Conservation (phyloP, 2,113 vertebrate genomes). For the Lophura nycthemera region DNA sequence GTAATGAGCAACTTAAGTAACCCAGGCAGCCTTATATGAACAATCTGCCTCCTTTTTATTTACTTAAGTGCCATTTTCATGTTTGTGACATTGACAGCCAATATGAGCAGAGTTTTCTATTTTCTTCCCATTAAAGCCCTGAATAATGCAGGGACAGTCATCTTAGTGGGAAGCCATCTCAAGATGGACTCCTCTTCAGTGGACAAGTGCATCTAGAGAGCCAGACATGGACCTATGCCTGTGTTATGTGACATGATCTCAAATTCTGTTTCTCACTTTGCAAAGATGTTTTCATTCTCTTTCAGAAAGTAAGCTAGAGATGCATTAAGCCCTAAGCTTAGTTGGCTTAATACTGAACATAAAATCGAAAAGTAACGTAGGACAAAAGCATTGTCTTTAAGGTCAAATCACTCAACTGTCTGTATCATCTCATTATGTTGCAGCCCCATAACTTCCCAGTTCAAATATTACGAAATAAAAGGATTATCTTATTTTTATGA, state of each 20-base stretch:
- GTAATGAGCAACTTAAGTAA: background rate
- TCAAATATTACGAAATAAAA: constrained; percentile 64
- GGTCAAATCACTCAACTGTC: background rate
- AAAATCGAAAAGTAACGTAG: constrained; percentile 36
- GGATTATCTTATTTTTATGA: constrained; percentile 3
- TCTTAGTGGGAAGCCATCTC: background rate
- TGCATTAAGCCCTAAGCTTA: constrained; percentile 34
- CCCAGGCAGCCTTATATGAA: background rate
- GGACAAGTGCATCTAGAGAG: background rate
- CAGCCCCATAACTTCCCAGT: constrained; percentile 27
- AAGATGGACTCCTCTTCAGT: background rate
- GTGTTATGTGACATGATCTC: background rate
- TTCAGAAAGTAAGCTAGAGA: constrained; percentile 10
- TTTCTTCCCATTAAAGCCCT: background rate
- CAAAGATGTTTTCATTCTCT: background rate
- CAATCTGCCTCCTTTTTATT: background rate
- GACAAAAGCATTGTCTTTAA: constrained; percentile 29
- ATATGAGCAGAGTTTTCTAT: background rate
- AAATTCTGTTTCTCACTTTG: background rate
- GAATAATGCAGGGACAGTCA: background rate
- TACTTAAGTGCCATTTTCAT: background rate
- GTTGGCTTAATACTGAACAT: background rate
- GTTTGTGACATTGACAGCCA: background rate
- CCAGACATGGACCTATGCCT: rapidly evolving
- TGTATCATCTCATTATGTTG: background rate